Evolutionary conservation across 1,140 invertebrate species (phyloP).

Genomic region (Yoshiicerus persimilis): DNA sequence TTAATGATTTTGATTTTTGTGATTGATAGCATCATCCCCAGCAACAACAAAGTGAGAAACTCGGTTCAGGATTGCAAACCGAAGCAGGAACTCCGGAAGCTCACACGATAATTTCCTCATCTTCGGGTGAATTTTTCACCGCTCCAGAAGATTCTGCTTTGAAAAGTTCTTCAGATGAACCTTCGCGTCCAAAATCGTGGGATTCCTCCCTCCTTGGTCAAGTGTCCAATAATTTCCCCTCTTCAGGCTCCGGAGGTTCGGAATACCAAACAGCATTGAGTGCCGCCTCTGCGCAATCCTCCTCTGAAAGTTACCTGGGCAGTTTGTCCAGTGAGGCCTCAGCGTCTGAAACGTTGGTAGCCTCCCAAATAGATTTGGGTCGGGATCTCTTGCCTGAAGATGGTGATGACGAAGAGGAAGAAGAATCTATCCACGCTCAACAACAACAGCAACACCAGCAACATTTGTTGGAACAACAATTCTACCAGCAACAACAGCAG

Average conservation of each 20-base stretch:
- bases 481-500: conserved; percentile 49
- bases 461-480: conserved; percentile 57
- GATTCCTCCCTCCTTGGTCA: conserved; percentile 44
- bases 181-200: conserved; percentile 45
- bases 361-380: conserved; percentile 65
- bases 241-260: conserved; percentile 60
- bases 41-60: background rate
- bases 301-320: conserved; percentile 42
- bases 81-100: conserved; percentile 32
- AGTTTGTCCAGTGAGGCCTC: conserved; percentile 41
- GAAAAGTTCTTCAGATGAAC: conserved; percentile 42
- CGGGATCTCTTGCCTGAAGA: conserved; percentile 52
- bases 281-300: conserved; percentile 35
- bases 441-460: conserved; percentile 62
- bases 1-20: background rate
- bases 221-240: conserved; percentile 38
- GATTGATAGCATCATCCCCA: background rate
- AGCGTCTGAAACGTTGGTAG: conserved; percentile 83
- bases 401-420: conserved; percentile 32
- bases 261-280: conserved; percentile 85
- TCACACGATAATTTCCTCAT: conserved; percentile 38
- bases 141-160: conserved; percentile 37
- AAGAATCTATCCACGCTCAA: conserved; percentile 51
- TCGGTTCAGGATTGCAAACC: background rate
- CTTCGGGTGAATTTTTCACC: conserved; percentile 46